Percentiles rank a stretch among this genome's conserved stretches.
phyloP scores from a whole-genome alignment of 30 jellyfish, hydroid and myxozoan genomes.

The Pseudorhiza aurosa region DNA sequence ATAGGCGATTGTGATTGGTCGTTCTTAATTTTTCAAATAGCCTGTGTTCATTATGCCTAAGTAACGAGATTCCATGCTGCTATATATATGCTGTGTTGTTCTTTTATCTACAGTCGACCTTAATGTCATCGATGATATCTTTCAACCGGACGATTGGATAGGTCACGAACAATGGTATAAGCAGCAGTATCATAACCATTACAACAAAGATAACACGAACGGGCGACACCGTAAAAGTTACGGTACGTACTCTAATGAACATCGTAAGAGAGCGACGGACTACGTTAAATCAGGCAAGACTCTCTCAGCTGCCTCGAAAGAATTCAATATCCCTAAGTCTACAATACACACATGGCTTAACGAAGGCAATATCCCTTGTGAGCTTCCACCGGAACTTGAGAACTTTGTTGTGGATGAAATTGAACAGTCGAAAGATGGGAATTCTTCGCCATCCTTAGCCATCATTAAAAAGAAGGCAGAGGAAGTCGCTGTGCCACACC shows the following conservation, averaged over 20 bases:
- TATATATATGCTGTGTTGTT: too few relatives aligned
- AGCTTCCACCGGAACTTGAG: slow-evolving; percentile 69
- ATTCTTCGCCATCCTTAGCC: slow-evolving; percentile 50
- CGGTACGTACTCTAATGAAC: slow-evolving; percentile 74
- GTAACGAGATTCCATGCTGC: too few relatives aligned
- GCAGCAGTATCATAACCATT: slow-evolving; percentile 72
- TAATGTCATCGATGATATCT: slow-evolving; percentile 59
- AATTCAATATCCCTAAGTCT: slow-evolving; percentile 73
- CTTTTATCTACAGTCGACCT: slow-evolving; percentile 37
- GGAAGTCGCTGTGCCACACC: slow-evolving; percentile 70
- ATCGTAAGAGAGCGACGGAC: slow-evolving; percentile 70
- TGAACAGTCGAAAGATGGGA: slow-evolving; percentile 59
- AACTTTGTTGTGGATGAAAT: slow-evolving; percentile 51
- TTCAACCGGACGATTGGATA: slow-evolving; percentile 82
- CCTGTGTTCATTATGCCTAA: too few relatives aligned
- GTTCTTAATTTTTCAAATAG: too few relatives aligned
- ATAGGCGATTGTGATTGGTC: too few relatives aligned
- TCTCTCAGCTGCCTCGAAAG: slow-evolving; percentile 70
- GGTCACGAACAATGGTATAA: slow-evolving; percentile 83
- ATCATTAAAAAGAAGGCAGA: slow-evolving; percentile 65
- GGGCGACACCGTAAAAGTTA: slow-evolving; percentile 55
- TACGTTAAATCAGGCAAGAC: slow-evolving; percentile 66
- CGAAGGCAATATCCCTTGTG: slow-evolving; percentile 70
- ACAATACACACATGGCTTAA: slow-evolving; percentile 78
- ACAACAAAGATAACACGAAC: slow-evolving; percentile 26